Conservation (phyloP, 2,113 vertebrate genomes). For the Cichladusa arquata region DNA sequence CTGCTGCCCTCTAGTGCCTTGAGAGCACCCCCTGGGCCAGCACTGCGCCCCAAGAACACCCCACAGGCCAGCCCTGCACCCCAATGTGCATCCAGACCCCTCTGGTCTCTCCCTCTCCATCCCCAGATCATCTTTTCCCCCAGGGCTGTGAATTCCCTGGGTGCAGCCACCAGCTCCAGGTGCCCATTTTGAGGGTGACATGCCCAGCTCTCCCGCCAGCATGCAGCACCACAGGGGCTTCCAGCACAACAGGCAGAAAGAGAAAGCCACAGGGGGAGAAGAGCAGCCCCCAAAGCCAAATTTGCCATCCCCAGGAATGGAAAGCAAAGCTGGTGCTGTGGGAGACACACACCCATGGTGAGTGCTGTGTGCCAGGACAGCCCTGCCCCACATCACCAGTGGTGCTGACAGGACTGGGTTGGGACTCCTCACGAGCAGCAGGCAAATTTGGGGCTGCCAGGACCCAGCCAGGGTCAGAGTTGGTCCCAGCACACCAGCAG, state of each 20-base stretch:
- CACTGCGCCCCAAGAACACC: not conserved
- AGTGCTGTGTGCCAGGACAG: not conserved
- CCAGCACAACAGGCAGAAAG: not conserved
- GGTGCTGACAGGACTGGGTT: not conserved
- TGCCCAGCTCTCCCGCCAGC: not conserved
- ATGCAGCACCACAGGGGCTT: not conserved
- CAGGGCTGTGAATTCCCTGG: not conserved
- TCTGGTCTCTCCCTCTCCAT: not conserved
- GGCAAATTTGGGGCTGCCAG: not conserved
- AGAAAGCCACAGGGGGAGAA: not conserved
- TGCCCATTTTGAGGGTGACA: not conserved
- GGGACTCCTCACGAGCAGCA: not conserved
- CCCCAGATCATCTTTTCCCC: not conserved
- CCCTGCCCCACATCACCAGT: not conserved
- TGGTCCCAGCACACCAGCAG: not conserved
- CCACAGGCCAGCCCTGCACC: not conserved
- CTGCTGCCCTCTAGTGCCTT: slow-evolving; percentile 52
- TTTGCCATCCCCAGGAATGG: accelerated
- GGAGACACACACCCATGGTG: not conserved
- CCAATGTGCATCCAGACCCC: not conserved
- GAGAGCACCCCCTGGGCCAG: not conserved
- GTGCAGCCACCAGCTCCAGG: not conserved
- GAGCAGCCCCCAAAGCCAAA: not conserved
- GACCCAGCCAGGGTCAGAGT: not conserved
- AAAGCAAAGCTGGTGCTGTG: not conserved